These are phyloP conservation scores for Neocrepidodera transversa DNA, from an alignment of 2,888 invertebrate genomes.

Conservation along the genomic window DNA sequence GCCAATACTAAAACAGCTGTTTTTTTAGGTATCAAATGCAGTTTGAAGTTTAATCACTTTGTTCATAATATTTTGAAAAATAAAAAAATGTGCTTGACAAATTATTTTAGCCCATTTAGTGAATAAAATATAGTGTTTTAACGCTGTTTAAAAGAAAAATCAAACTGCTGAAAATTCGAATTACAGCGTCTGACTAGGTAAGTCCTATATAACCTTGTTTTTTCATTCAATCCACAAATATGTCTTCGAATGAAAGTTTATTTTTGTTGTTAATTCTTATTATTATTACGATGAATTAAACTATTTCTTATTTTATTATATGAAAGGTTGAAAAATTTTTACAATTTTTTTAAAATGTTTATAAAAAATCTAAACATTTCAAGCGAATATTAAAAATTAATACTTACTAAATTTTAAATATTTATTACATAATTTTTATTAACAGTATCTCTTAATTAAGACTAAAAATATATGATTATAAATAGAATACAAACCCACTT, in stretches of 20 bases:
- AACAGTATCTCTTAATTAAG: too few species aligned
- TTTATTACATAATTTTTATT: too few species aligned
- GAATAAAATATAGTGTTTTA: slow-evolving; percentile 18
- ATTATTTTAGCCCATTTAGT: slow-evolving; percentile 22
- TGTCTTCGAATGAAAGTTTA: background rate
- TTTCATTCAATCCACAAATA: background rate
- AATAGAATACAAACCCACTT: too few species aligned
- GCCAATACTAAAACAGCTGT: slow-evolving; percentile 20
- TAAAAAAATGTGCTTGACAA: slow-evolving; percentile 27
- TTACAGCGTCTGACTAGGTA: slow-evolving; percentile 28
- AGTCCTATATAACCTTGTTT: slow-evolving; percentile 20
- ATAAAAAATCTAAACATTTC: background rate
- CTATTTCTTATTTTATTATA: background rate
- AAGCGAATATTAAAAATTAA: too few species aligned
- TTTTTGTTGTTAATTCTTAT: background rate
- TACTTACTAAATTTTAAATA: too few species aligned
- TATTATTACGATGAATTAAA: background rate
- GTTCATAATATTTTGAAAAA: slow-evolving; percentile 22
- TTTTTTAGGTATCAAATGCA: slow-evolving; percentile 7
- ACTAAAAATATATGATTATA: too few species aligned
- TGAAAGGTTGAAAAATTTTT: background rate
- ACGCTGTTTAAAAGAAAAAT: background rate
- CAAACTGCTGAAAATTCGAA: slow-evolving; percentile 8
- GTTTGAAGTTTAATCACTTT: slow-evolving; percentile 12
- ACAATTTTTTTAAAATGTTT: background rate